Percentiles rank a stretch among this genome's conserved stretches.
Evolutionary conservation across 2,888 invertebrate species (phyloP).

Genomic region (Sipha maydis): DNA sequence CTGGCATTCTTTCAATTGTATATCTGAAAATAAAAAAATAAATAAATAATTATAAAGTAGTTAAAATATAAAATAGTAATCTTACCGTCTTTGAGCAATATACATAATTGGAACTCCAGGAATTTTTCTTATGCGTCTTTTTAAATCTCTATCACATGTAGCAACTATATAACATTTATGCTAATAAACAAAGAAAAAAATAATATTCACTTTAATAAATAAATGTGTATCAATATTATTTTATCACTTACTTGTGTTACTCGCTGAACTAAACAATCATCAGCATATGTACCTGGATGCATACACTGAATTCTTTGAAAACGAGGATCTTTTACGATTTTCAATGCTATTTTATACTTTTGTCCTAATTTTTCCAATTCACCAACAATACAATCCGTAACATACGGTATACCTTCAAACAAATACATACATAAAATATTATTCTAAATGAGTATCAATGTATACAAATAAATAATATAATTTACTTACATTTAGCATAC

Average conservation of each 20-base stretch:
- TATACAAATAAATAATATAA: background rate
- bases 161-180: slow-evolving; percentile 99
- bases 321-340: slow-evolving; percentile 93
- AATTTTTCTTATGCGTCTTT: slow-evolving; percentile 93
- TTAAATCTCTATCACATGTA: slow-evolving; percentile 97
- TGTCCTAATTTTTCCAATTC: slow-evolving; percentile 97
- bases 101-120: slow-evolving; percentile 99
- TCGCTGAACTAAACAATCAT: slow-evolving; percentile 96
- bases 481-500: slow-evolving; percentile 84
- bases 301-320: slow-evolving; percentile 93
- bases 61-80: background rate
- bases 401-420: slow-evolving; percentile 86
- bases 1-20: slow-evolving; percentile 98
- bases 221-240: slow-evolving; percentile 9
- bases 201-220: background rate
- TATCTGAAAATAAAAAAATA: slow-evolving; percentile 70
- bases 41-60: slow-evolving; percentile 10
- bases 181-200: slow-evolving; percentile 69
- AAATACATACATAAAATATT: slow-evolving; percentile 12
- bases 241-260: slow-evolving; percentile 77
- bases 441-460: background rate
- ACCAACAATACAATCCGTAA: slow-evolving; percentile 97
- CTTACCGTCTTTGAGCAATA: slow-evolving; percentile 82
- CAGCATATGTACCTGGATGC: slow-evolving; percentile 98
- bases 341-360: slow-evolving; percentile 93